phyloP scores from a whole-genome alignment of 1,140 invertebrate genomes.

The Hyles vespertilio region DNA sequence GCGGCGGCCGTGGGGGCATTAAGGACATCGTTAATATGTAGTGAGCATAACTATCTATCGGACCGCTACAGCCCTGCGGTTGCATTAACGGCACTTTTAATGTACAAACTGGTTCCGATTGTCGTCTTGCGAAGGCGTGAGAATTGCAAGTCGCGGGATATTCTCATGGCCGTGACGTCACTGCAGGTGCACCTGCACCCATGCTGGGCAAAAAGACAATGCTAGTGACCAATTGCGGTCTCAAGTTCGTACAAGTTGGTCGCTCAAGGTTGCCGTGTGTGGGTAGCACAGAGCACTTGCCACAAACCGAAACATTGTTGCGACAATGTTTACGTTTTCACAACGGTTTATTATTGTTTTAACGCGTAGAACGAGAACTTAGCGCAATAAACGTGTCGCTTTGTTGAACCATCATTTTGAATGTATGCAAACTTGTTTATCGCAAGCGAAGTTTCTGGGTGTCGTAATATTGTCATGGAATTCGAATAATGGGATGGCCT shows the following conservation, averaged over 20 bases:
- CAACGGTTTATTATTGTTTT: constrained; percentile 4
- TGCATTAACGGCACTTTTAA: constrained; percentile 63
- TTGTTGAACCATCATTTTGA: background rate
- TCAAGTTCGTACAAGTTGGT: constrained; percentile 54
- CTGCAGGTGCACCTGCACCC: constrained; percentile 42
- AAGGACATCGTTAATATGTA: background rate
- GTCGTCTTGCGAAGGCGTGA: constrained; percentile 59
- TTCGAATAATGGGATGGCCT: no score
- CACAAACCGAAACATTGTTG: no score
- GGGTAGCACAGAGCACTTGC: background rate
- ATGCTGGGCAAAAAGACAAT: constrained; percentile 49
- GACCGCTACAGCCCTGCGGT: constrained; percentile 27
- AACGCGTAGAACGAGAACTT: background rate
- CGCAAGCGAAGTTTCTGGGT: no score
- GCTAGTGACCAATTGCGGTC: constrained; percentile 50
- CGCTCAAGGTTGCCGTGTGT: constrained; percentile 20
- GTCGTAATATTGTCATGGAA: no score
- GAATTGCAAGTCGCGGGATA: constrained; percentile 55
- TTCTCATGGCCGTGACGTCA: constrained; percentile 57
- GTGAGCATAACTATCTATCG: constrained; percentile 13
- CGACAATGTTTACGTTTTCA: background rate
- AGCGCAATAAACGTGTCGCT: background rate
- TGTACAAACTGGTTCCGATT: constrained; percentile 61
- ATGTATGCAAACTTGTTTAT: background rate
- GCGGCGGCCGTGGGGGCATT: no score